Evolutionary conservation across 1,140 invertebrate genomes (phyloP), one percentile per base, ranked within the genome.

Genomic region (Sminthurinus signatus): DNA sequence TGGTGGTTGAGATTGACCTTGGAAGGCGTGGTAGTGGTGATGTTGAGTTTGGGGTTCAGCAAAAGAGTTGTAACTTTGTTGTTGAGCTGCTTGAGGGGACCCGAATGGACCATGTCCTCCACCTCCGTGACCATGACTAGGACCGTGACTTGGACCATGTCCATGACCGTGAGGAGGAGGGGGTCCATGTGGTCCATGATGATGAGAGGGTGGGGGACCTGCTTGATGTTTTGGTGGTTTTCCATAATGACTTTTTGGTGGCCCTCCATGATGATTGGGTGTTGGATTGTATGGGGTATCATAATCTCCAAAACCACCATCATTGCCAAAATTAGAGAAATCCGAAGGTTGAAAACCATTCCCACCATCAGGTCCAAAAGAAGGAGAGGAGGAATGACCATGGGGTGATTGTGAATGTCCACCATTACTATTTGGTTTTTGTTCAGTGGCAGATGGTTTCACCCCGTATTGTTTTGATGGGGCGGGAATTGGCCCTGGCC

Each of bases 391-490:
- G 1, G 61, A 15, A 25, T 23, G 50, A 10, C 25, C n/a, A 17
- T 21, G 14, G 19, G 27, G 44, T n/a, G 28, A 28, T 51, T 15
- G 29, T 5, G 8, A 31, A 28, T 23, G 15, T 12, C 25, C 39
- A 8, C n/a, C 29, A 12, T n/a, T 46, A 19, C 19, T 23, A 12
- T 56, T 25, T 14, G 52, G 61, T 31, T 64, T 64, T 25, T 29
- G 42, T 19, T 55, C 43, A 50, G 55, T 55, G 17, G 17, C 43
- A 15, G 43, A 17, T 14, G 55, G 52, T 52, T 64, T 64, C 5
- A 25, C 0, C 10, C 62, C 62, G 32, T 64, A 51, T 56, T 56
- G 42, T 17, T 31, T 19, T 1, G 44, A 36, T 25, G 43, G 10
- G 44, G 44, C 32, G 14, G 28, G 25, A 23, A 32, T 36, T 55